Percentiles rank a stretch among this genome's conserved stretches.
Evolutionary conservation across 2,113 vertebrate genomes (phyloP).

Genomic region (Oostethus manadensis): DNA sequence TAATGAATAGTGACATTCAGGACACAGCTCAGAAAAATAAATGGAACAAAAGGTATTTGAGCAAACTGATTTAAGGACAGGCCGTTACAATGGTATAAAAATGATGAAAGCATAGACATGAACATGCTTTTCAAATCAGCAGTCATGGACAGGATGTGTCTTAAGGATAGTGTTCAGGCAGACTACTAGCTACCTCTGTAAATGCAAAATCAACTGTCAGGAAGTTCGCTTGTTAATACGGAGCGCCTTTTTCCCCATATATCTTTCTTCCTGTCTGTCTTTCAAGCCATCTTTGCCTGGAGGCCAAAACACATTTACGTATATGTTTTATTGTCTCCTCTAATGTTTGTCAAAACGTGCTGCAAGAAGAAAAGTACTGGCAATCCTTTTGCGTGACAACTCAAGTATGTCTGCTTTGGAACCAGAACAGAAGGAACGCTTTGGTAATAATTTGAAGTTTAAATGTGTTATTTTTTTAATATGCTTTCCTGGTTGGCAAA

Average conservation of each 20-base stretch:
- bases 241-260: slow-evolving; percentile 37
- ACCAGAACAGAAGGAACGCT: slow-evolving; percentile 43
- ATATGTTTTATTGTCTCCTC: slow-evolving; percentile 56
- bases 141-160: slow-evolving; percentile 20
- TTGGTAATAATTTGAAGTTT: slow-evolving; percentile 64
- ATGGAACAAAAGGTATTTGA: neutral
- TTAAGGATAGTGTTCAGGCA: slow-evolving; percentile 24
- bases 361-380: slow-evolving; percentile 52
- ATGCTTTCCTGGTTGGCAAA: slow-evolving; percentile 58
- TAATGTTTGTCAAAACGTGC: slow-evolving; percentile 60
- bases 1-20: slow-evolving; percentile 36
- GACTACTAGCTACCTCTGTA: slow-evolving; percentile 31
- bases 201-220: slow-evolving; percentile 43
- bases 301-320: slow-evolving; percentile 41
- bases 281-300: slow-evolving; percentile 22
- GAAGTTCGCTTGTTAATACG: slow-evolving; percentile 35
- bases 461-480: slow-evolving; percentile 55
- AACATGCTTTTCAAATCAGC: slow-evolving; percentile 21
- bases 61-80: slow-evolving; percentile 20
- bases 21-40: slow-evolving; percentile 25
- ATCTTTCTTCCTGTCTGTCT: slow-evolving; percentile 22
- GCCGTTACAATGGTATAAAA: slow-evolving; percentile 6
- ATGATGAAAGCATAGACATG: slow-evolving; percentile 18
- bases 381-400: slow-evolving; percentile 51
- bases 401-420: slow-evolving; percentile 56